Evolutionary conservation across 2,113 vertebrate genomes (phyloP).

Genomic region (Apteryx owenii): DNA sequence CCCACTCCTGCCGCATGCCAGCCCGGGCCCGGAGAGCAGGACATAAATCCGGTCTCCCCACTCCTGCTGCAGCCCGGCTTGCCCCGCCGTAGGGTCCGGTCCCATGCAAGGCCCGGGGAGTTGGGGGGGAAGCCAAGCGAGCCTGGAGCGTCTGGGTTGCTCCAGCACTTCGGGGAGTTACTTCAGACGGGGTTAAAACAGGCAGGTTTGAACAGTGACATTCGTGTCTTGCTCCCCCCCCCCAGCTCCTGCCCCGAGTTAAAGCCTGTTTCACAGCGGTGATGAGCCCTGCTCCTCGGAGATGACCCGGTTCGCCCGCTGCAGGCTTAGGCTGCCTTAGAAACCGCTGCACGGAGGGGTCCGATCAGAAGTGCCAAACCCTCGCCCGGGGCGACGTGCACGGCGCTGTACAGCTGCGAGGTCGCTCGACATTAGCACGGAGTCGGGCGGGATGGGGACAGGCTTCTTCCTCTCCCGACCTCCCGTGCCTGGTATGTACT

Average conservation of each 20-base stretch:
- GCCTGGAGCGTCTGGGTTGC: neutral
- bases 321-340: no score
- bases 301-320: neutral
- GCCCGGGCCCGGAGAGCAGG: no score
- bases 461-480: neutral
- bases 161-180: neutral
- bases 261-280: neutral
- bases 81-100: neutral
- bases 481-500: rapidly evolving
- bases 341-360: neutral
- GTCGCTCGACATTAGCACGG: rapidly evolving
- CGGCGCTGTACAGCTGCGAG: rapidly evolving
- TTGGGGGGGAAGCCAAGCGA: neutral
- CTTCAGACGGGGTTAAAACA: neutral
- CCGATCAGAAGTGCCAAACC: neutral
- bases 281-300: no score
- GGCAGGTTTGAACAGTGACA: neutral
- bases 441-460: rapidly evolving
- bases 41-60: neutral
- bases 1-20: neutral
- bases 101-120: neutral
- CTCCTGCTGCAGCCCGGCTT: neutral
- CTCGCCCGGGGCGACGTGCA: rapidly evolving
- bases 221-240: neutral
- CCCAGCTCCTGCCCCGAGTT: neutral